Base-by-base conservation (phyloP, 2,797 vertebrate species). In the Nannoperca australis region DNA sequence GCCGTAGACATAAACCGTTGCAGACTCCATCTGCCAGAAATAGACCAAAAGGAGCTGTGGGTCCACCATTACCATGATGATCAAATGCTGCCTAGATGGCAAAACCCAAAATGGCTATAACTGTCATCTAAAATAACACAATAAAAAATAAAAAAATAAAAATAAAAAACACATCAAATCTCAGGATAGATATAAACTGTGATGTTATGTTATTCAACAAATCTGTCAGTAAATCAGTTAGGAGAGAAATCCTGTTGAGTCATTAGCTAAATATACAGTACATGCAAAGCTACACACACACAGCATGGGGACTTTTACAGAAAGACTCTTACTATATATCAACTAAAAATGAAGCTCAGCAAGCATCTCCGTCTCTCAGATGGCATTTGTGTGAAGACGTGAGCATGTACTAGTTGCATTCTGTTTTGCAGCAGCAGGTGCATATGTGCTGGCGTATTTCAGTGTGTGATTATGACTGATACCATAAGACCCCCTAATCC, bases 11-110 rank as follows among this genome's bases (percentile, higher is more conserved):
- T 91, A 90, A 92, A 94, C 89, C 85, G 76, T 88, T 85, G 83
- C 91, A 88, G 92, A 90, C 81, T 91, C 90, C 91, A 94, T 93
- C 92, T 94, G 93, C 90, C 91, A 92, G 89, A 95, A 93, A 93
- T 89, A 89, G 85, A 88, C 77, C 79, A 85, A 89, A 91, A 78
- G 83, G 59, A 75, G 81, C 73, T 69, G 72, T 69, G 79, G 72
- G 63, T 86, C 88, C 84, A 89, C 58, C 66, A 73, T 77, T 65
- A 30, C 34, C 30, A 78, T 47, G 68, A 83, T 72, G 72, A 86
- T 79, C 78, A 85, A 87, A 86, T 65, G n/a, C 81, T 61, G 81
- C 72, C 76, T 68, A 24, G 55, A 55, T 59, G 72, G 50, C 30
- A 76, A 73, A 69, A 74, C 34, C 18, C 10, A 58, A 66, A 76